Evolutionary conservation across 2,113 vertebrate genomes (phyloP).

Genomic region (Dipodomys spectabilis): DNA sequence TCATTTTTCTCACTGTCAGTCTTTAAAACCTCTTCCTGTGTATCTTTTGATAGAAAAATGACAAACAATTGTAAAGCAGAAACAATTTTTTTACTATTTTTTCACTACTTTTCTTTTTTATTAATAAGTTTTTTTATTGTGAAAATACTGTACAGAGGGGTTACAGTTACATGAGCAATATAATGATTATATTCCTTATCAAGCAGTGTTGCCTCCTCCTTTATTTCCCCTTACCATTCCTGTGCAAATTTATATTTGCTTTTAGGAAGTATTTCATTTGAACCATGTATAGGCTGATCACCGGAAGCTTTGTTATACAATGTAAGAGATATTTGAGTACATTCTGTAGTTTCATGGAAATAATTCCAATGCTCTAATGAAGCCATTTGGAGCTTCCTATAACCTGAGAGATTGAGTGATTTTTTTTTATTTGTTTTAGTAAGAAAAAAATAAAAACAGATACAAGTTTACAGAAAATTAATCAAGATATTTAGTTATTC

Average conservation of each 20-base stretch:
- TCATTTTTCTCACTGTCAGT: slow-evolving; percentile 39
- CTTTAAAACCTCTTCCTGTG: slow-evolving; percentile 65
- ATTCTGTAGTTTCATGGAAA: neutral
- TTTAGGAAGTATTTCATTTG: slow-evolving; percentile 74
- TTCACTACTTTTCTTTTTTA: too few relatives aligned
- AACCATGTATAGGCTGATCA: slow-evolving; percentile 60
- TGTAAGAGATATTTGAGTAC: slow-evolving; percentile 14
- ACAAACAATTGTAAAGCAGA: slow-evolving; percentile 76
- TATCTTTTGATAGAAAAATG: slow-evolving; percentile 72
- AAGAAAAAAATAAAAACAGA: slow-evolving; percentile 22
- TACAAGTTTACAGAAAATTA: neutral
- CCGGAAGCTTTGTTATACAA: slow-evolving; percentile 34
- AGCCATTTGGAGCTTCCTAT: neutral
- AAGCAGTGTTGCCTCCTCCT: too few relatives aligned
- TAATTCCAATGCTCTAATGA: neutral
- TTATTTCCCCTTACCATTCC: too few relatives aligned
- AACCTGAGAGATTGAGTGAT: neutral
- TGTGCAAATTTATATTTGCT: slow-evolving; percentile 47
- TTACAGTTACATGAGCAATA: too few relatives aligned
- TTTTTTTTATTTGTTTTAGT: slow-evolving; percentile 35
- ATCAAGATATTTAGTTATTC: neutral
- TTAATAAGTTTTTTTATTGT: too few relatives aligned
- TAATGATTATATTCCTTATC: too few relatives aligned
- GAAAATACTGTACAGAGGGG: too few relatives aligned
- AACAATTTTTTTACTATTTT: neutral